Evolutionary conservation across 2,113 vertebrate species (phyloP).

Genomic region (Phrynosoma blainvillii): DNA sequence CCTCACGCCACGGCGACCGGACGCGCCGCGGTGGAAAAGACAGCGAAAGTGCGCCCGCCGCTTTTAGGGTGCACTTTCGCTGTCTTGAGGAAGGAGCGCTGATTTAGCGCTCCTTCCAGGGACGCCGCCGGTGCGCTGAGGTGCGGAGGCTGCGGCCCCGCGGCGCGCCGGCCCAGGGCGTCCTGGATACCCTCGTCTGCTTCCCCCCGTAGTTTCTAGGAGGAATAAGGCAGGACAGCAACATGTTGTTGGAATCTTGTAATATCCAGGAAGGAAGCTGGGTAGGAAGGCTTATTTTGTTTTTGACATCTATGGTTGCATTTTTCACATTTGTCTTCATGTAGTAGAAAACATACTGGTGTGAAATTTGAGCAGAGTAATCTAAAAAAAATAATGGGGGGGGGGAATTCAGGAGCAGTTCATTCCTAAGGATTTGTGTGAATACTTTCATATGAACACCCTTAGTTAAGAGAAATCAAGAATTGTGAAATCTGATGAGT

Average conservation of each 20-base stretch:
- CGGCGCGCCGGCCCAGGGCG: too few relatives aligned
- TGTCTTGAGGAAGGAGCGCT: too few relatives aligned
- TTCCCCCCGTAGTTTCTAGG: not conserved
- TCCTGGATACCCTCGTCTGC: too few relatives aligned
- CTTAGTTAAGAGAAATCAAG: not conserved
- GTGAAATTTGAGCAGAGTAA: not conserved
- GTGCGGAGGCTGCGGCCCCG: too few relatives aligned
- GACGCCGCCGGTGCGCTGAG: too few relatives aligned
- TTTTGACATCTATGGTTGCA: not conserved
- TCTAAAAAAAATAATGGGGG: not conserved
- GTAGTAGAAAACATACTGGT: not conserved
- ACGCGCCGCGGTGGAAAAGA: too few relatives aligned
- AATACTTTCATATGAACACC: not conserved
- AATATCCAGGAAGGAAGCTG: not conserved
- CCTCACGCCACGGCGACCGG: too few relatives aligned
- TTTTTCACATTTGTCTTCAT: not conserved
- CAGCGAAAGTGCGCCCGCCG: too few relatives aligned
- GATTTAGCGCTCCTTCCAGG: too few relatives aligned
- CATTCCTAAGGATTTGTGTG: not conserved
- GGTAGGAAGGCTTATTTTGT: not conserved
- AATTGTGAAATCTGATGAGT: accelerated
- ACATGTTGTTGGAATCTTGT: not conserved
- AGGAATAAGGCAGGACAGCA: not conserved
- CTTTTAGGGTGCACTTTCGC: too few relatives aligned
- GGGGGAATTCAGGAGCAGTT: not conserved